Evolutionary conservation across 2,797 vertebrate species (phyloP).

Genomic region (Vireo griseus): DNA sequence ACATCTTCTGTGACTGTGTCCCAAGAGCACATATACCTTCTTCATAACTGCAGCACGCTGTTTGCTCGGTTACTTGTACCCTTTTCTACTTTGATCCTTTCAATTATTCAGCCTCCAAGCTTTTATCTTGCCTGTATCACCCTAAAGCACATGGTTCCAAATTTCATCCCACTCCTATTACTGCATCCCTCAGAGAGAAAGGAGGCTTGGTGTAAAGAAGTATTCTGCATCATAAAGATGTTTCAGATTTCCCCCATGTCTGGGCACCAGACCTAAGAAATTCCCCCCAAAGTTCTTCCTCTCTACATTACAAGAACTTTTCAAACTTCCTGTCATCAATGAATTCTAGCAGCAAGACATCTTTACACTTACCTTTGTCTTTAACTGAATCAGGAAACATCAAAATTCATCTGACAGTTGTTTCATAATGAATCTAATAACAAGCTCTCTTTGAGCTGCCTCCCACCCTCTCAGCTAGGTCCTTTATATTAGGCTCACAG

Average conservation of each 20-base stretch:
- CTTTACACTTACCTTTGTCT: not conserved
- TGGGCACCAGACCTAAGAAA: not conserved
- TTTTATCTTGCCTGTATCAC: not conserved
- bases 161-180: not conserved
- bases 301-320: not conserved
- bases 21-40: not conserved
- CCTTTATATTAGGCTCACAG: not conserved
- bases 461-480: not conserved
- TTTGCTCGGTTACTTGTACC: rapidly evolving
- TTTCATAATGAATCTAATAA: not conserved
- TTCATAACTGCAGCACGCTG: rapidly evolving
- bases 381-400: not conserved
- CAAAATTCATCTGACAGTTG: not conserved
- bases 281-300: not conserved
- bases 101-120: not conserved
- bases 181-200: not conserved
- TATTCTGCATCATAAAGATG: not conserved
- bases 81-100: not conserved
- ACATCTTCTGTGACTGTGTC: not conserved
- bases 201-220: not conserved
- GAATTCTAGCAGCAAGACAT: not conserved
- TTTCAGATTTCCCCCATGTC: not conserved
- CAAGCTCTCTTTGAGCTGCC: not conserved
- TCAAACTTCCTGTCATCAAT: not conserved
- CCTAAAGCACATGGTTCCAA: not conserved